phyloP scores from a whole-genome alignment of 2,797 vertebrate species.

The Thripadectes ignobilis region DNA sequence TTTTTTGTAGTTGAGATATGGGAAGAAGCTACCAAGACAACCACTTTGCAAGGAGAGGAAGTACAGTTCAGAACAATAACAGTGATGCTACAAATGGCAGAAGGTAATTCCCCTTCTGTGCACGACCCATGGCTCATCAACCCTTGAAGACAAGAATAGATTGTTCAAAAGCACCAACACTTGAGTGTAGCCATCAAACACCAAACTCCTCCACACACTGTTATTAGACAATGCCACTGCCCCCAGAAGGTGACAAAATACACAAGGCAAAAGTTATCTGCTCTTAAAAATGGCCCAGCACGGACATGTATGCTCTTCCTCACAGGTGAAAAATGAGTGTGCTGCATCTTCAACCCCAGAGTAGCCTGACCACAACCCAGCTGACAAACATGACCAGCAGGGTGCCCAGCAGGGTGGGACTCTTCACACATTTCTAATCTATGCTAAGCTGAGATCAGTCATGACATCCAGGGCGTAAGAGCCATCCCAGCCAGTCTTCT shows the following conservation, averaged over 20 bases:
- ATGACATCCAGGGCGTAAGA: background rate
- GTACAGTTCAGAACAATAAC: background rate
- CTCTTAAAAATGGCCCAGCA: background rate
- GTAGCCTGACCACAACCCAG: background rate
- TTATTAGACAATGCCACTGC: background rate
- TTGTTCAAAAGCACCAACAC: background rate
- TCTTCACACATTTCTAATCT: background rate
- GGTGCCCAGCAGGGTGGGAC: background rate
- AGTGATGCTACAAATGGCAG: background rate
- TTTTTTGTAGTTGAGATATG: background rate
- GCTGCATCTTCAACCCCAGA: background rate
- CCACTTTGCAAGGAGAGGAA: background rate
- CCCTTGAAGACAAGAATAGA: background rate
- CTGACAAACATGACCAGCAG: background rate
- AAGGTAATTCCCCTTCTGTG: background rate
- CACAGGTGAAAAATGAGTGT: accelerated
- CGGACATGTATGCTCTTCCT: accelerated
- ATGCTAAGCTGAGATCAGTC: background rate
- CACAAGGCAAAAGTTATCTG: background rate
- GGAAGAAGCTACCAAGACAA: background rate
- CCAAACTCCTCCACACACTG: background rate
- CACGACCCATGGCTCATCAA: background rate
- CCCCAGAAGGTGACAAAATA: background rate
- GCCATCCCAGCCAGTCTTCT: background rate
- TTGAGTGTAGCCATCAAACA: background rate